Base-by-base conservation (phyloP, 2,888 invertebrate genomes). In the Silvanus unidentatus region DNA sequence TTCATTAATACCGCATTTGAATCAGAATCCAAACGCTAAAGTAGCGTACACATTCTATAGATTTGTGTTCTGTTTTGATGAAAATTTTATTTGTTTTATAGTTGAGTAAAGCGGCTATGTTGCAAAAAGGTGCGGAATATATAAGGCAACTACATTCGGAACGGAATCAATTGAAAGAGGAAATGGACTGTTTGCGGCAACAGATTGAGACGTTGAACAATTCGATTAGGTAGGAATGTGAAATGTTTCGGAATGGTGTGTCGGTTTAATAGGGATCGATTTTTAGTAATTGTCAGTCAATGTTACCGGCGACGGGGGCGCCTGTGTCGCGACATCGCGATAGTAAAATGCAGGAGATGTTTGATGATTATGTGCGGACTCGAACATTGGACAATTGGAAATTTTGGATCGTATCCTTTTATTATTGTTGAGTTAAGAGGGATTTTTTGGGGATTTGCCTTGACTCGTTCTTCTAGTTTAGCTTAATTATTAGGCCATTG, bases 401-500 rank as follows among this genome's bases (percentile, higher is more conserved):
- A 75, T 97, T 95, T 75, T 97, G 95, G 94, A 92, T 97, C 77
- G 95, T 95, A 92, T 85, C 83, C 84, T 84, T 83, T 78, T 48
- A 43, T n/a, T n/a, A n/a, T n/a, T n/a, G n/a, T n/a, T n/a, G n/a
- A n/a, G 11, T 10, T 39, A 16, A 34, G 13, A 6, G 4, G 11
- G n/a, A 34, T 10, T 12, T 11, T 12, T 13, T 34, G 5, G 13
- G n/a, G 11, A 35, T 5, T 22, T 22, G 48, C 32, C 10, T 32
- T 32, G n/a, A 32, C 32, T 32, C 22, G 22, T 32, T 5, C n/a
- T 32, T 5, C 40, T 76, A 95, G 94, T 91, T 97, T 70, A 94
- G 95, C 73, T 81, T 93, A 57, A 84, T 97, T 61, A 83, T 93
- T 65, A 86, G 89, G 62, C 90, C 93, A 30, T 75, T 97, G 60